phyloP scores from a whole-genome alignment of 1,140 invertebrate species.

The Caerostris darwini region DNA sequence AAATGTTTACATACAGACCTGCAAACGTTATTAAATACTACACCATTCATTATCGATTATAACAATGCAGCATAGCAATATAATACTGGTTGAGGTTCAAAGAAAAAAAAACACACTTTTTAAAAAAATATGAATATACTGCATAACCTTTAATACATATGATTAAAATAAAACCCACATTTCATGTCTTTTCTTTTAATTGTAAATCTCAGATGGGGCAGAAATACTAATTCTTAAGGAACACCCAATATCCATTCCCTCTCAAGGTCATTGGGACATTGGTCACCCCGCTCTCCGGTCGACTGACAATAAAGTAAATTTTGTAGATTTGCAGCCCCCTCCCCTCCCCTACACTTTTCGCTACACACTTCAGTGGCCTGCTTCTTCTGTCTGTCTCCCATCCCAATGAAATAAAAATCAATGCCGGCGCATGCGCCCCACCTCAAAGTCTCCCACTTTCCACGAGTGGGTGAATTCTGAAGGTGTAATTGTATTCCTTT shows the following conservation, averaged over 20 bases:
- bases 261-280: conserved; percentile 11
- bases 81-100: too few species aligned
- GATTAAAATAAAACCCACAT: too few species aligned
- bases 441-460: conserved; percentile 13
- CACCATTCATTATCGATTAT: too few species aligned
- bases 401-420: conserved; percentile 33
- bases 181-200: too few species aligned
- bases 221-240: too few species aligned
- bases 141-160: too few species aligned
- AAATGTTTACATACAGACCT: too few species aligned
- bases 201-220: too few species aligned
- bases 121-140: too few species aligned
- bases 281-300: not conserved
- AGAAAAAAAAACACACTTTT: too few species aligned
- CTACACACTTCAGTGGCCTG: not conserved
- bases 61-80: too few species aligned
- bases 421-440: not conserved
- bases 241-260: not conserved
- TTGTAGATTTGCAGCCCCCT: not conserved
- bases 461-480: conserved; percentile 14
- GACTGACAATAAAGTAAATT: conserved; percentile 36
- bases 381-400: not conserved
- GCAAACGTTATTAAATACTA: too few species aligned
- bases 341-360: not conserved
- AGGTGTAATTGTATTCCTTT: conserved; percentile 35